A percentile compares a stretch with the other conserved stretches of the same genome.
Evolutionary conservation across 2,113 vertebrate genomes (phyloP).

Genomic region (Leucosticte australis): DNA sequence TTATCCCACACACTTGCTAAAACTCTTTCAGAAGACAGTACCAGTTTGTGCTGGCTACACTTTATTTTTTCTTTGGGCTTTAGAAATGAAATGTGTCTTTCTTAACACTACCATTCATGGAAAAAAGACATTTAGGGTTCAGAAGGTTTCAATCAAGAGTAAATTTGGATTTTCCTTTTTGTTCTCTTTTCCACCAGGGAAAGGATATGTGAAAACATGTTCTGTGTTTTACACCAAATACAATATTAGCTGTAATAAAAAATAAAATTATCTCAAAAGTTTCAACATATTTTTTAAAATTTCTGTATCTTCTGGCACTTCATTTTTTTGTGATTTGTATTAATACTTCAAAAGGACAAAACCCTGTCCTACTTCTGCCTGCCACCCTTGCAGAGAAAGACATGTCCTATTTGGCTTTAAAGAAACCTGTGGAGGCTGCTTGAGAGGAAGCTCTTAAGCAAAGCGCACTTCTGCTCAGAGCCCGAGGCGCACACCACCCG

Average conservation of each 20-base stretch:
- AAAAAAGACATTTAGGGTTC: neutral
- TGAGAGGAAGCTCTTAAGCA: neutral
- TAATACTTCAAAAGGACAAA: constrained; percentile 18
- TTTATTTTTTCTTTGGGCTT: neutral
- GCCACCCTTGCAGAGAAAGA: neutral
- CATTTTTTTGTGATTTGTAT: neutral
- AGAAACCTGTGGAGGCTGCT: neutral
- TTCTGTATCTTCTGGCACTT: neutral
- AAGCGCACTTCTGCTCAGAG: neutral
- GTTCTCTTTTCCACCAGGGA: neutral
- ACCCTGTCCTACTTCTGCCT: neutral
- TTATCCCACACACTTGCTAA: neutral
- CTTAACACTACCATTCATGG: neutral
- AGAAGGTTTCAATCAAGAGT: neutral
- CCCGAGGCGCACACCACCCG: neutral
- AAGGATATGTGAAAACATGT: neutral
- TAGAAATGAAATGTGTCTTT: neutral
- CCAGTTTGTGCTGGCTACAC: neutral
- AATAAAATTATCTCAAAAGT: neutral
- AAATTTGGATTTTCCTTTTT: neutral
- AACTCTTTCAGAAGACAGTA: neutral
- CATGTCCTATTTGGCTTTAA: neutral
- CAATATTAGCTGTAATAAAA: neutral
- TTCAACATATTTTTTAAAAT: neutral
- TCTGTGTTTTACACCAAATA: neutral